Conservation (phyloP, 2,113 vertebrate species). For the Dromiciops gliroides region DNA sequence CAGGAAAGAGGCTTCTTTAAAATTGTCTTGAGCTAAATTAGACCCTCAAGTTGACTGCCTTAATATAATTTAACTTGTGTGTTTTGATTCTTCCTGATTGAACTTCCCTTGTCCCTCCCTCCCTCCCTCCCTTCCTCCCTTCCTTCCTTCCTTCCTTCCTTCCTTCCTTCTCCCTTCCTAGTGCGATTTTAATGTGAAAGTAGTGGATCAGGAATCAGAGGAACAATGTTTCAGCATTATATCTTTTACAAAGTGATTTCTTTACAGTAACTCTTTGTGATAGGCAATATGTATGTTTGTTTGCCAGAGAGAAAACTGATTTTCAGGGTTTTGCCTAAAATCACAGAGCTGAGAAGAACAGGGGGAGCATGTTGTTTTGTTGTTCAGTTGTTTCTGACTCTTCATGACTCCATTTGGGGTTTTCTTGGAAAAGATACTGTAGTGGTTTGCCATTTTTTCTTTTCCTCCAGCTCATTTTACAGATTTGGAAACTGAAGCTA, state of each 20-base stretch:
- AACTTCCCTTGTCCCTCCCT: background rate
- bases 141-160: background rate
- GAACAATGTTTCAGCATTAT: no score
- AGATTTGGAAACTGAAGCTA: no score
- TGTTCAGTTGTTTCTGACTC: no score
- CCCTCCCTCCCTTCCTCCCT: background rate
- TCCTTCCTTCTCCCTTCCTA: no score
- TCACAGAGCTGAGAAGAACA: background rate
- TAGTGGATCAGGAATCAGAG: no score
- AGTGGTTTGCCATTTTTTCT: no score
- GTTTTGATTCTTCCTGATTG: background rate
- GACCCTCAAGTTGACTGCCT: background rate
- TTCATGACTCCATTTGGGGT: no score
- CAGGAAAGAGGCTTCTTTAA: background rate
- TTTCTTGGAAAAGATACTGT: no score
- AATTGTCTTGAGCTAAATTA: background rate
- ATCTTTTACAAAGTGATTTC: no score
- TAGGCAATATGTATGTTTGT: background rate
- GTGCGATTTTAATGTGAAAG: no score
- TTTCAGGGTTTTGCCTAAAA: background rate
- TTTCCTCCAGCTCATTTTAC: no score
- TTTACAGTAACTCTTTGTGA: no score
- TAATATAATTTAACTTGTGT: background rate
- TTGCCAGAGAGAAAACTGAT: background rate
- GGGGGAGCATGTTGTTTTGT: background rate